Evolutionary conservation across 2,113 vertebrate genomes (phyloP).

Genomic region (Gobiocypris rarus): DNA sequence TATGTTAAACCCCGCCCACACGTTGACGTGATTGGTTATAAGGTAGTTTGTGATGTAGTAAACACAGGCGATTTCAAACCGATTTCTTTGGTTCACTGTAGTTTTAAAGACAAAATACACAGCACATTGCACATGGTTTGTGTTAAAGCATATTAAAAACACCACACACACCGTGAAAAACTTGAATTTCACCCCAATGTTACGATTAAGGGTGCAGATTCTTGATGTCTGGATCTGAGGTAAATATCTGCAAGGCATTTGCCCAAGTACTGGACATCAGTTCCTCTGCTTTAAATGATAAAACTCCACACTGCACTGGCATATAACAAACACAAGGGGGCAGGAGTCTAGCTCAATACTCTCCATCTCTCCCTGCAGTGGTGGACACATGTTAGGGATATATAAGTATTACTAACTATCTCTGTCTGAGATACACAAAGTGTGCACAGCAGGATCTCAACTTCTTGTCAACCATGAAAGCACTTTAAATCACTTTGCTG

Average conservation of each 20-base stretch:
- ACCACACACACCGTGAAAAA: no score
- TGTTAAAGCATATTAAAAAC: no score
- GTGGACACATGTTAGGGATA: background rate
- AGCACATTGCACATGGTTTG: no score
- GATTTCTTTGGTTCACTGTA: no score
- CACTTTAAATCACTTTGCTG: background rate
- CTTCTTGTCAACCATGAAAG: background rate
- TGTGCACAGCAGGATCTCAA: background rate
- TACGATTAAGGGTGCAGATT: background rate
- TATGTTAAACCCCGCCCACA: no score
- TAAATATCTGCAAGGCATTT: background rate
- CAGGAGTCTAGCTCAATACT: slow-evolving; percentile 20
- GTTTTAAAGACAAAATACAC: no score
- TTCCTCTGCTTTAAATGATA: background rate
- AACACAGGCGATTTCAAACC: no score
- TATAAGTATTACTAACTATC: background rate
- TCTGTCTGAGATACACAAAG: background rate
- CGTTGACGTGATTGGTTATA: no score
- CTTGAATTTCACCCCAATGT: no score
- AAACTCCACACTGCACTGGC: background rate
- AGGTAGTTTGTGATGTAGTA: no score
- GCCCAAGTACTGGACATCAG: background rate
- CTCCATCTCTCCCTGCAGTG: background rate
- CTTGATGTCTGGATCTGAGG: background rate
- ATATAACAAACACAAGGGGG: slow-evolving; percentile 27